These are phyloP conservation scores for Poecilus cupreus DNA, from an alignment of 2,888 invertebrate genomes.

Conservation along the genomic window DNA sequence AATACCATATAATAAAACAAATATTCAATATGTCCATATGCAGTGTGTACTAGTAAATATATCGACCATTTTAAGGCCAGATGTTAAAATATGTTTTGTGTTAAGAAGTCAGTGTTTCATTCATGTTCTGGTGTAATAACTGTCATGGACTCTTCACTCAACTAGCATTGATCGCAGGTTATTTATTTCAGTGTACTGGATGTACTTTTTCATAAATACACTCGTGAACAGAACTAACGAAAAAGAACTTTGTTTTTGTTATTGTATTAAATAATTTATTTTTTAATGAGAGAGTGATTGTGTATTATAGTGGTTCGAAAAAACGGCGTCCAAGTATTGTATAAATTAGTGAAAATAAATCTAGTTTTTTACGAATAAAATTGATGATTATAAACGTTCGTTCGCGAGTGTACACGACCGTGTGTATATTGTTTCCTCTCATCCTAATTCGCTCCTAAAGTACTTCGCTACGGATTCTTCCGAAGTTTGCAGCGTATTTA, in stretches of 20 bases:
- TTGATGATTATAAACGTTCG: conserved; percentile 35
- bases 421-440: neutral
- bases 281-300: conserved; percentile 30
- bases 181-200: neutral
- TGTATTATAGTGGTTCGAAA: conserved; percentile 40
- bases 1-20: conserved; percentile 11
- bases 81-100: conserved; percentile 1
- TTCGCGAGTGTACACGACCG: conserved; percentile 51
- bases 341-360: conserved; percentile 51
- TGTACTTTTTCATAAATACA: neutral
- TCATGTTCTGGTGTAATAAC: neutral
- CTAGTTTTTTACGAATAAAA: conserved; percentile 56
- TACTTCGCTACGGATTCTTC: neutral
- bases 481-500: too few species aligned
- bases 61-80: conserved; percentile 1
- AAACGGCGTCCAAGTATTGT: conserved; percentile 56
- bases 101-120: neutral
- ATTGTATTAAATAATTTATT: conserved; percentile 38
- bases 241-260: conserved; percentile 34
- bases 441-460: neutral
- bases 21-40: conserved; percentile 6
- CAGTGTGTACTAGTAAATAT: conserved; percentile 26
- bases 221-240: conserved; percentile 40
- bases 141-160: neutral
- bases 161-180: neutral